Evolutionary conservation across 2,888 invertebrate species (phyloP), one percentile per base, ranked within the genome.

Genomic region (Drosophila meridionalis): DNA sequence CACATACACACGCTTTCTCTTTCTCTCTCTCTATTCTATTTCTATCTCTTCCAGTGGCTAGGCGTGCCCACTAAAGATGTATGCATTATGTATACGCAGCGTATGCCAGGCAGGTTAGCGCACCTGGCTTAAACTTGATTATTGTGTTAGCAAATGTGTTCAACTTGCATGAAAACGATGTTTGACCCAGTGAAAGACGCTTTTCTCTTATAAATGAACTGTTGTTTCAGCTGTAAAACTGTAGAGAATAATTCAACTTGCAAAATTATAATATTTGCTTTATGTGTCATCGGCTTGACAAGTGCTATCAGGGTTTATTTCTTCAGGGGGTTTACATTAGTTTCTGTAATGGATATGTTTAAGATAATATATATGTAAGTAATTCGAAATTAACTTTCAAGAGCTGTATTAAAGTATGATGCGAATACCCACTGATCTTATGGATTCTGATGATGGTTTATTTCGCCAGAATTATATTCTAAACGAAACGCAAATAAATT

Each of bases 11-110:
- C 42, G 6, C 43, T 9, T 8, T 56, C 9, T 14, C 11, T 40
- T n/a, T 20, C 11, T n/a, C 8, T 36, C n/a, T n/a, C 26, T 34
- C 9, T 48, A 26, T 28, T 28, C 57, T 20, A 34, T 8, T 28
- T 40, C 32, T 50, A 14, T 48, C 34, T 11, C 42, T 34, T 40
- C 14, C 12, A 28, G 8, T 38, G 5, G 11, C 42, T 26, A 28
- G 36, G 30, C 42, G n/a, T 30, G 32, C 42, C 26, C 26, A 42
- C 43, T 40, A 38, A 64, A 69, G 57, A 53, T 34, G 40, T 55
- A 63, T 72, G 47, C 48, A 85, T 81, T 79, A 82, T 65, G 69
- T 65, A 84, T 69, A 79, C 74, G 64, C 71, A 55, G 56, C 11
- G 71, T 72, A 61, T 60, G 60, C 11, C 28, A 66, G 36, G 45